Conservation (phyloP, 2,113 vertebrate genomes). For the Anoplopoma fimbria region DNA sequence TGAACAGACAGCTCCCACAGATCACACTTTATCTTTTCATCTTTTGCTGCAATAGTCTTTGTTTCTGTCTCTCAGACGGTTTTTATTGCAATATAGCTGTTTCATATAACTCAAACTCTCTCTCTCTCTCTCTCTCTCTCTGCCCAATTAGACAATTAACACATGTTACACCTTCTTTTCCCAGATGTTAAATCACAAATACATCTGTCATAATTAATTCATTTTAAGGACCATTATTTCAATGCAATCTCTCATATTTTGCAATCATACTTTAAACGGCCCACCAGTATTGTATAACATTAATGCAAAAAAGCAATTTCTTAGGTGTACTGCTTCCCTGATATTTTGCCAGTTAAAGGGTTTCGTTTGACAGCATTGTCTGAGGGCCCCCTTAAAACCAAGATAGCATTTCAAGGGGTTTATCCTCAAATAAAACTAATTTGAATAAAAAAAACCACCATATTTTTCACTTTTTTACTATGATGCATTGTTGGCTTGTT, state of each 20-base stretch:
- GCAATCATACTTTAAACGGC: not conserved
- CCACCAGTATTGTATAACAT: not conserved
- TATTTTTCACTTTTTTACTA: not conserved
- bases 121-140: not conserved
- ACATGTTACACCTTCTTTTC: not conserved
- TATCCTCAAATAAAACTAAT: not conserved
- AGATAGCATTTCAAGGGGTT: not conserved
- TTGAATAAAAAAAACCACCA: not conserved
- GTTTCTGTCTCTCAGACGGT: not conserved
- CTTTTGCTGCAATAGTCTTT: not conserved
- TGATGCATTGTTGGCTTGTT: not conserved
- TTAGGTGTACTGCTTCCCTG: not conserved
- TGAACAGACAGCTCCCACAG: constrained; percentile 4
- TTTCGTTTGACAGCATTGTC: not conserved
- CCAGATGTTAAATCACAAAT: not conserved
- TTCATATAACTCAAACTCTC: not conserved
- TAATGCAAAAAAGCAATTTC: not conserved
- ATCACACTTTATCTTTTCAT: not conserved
- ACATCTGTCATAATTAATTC: not conserved
- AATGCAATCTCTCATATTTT: constrained; percentile 3
- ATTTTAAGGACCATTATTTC: not conserved
- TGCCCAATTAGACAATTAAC: not conserved
- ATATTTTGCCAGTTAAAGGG: not conserved
- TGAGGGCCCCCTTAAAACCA: not conserved
- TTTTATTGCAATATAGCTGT: not conserved